Base-by-base conservation (phyloP, 2,113 vertebrate genomes). In the Pachypanchax playfairii region DNA sequence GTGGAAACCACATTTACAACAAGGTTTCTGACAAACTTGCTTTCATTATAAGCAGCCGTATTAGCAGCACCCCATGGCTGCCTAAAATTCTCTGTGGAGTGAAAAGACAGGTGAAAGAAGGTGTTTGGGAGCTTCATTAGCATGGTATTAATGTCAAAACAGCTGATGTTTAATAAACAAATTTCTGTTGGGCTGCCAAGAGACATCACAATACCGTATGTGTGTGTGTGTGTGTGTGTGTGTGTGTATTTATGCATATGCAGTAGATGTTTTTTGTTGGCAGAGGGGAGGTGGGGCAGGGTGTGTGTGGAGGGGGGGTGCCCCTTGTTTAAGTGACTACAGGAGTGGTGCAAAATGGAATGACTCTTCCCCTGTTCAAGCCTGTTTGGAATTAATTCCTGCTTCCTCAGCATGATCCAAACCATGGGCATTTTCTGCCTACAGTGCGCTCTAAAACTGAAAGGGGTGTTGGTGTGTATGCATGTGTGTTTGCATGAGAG, bases 341-440 rank as follows among this genome's bases (percentile, higher is more conserved):
- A 76, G 71, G 67, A 79, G 73, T 58, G 73, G 56, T 76, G 80
- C 74, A 79, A 73, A 89, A 84, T 81, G 70, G 57, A 84, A 82
- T 75, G 74, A 77, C 81, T 85, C 70, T 65, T 72, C 76, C 39
- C 36, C 70, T 70, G 59, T 80, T 80, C 66, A 78, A 79, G 77
- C 72, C 77, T 89, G 84, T 90, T 92, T 91, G 78, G 84, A 93
- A 91, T 88, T 86, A 85, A 92, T 91, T 92, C 73, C 70, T 90
- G 90, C 90, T 73, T 85, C 67, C 84, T 89, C 91, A 92, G 90
- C 90, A 85, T 80, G 73, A 89, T 81, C 44, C 71, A 62, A 72
- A 84, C 55, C 79, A 47, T 61, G 58, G 70, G 25, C 76, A 43
- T 82, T 85, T 50, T 80, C 54, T 77, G 79, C 82, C 75, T 65